phyloP scores from a whole-genome alignment of 2,113 vertebrate genomes.

The Pelvicachromis taeniatus region DNA sequence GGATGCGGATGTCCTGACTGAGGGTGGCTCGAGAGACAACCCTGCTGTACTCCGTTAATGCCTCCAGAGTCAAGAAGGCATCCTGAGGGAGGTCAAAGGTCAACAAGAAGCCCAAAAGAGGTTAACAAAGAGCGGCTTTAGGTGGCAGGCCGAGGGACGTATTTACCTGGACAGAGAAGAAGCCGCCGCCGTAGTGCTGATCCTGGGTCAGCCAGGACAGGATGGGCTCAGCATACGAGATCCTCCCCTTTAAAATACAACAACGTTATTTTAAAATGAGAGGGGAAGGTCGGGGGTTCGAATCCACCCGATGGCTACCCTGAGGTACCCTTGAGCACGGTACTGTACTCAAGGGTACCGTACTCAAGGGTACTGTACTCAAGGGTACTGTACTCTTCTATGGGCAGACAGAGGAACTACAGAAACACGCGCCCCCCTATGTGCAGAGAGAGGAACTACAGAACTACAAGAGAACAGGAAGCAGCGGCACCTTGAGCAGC shows the following conservation, averaged over 20 bases:
- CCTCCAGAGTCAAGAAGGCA: slow-evolving; percentile 82
- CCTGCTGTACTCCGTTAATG: slow-evolving; percentile 79
- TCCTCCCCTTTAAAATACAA: slow-evolving; percentile 56
- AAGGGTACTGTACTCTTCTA: too few relatives aligned
- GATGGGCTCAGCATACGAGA: slow-evolving; percentile 78
- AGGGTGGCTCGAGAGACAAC: slow-evolving; percentile 62
- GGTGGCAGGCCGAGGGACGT: neutral
- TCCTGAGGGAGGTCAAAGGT: slow-evolving; percentile 71
- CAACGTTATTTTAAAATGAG: neutral
- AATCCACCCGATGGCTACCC: too few relatives aligned
- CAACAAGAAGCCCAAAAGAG: neutral
- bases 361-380: too few relatives aligned
- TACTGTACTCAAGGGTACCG: too few relatives aligned
- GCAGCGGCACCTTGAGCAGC: slow-evolving; percentile 60
- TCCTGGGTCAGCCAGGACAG: slow-evolving; percentile 87
- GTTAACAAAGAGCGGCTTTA: neutral
- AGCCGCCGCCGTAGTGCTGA: slow-evolving; percentile 84
- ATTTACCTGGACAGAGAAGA: slow-evolving; percentile 84
- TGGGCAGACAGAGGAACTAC: fast-evolving
- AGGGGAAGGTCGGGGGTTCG: neutral
- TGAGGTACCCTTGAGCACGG: too few relatives aligned
- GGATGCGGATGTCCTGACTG: slow-evolving; percentile 77
- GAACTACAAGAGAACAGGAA: neutral
- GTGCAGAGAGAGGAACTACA: fast-evolving
- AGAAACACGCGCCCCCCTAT: neutral